These are phyloP conservation scores for Rhagoletis pomonella DNA, from an alignment of 1,140 invertebrate genomes.

Conservation along the genomic window DNA sequence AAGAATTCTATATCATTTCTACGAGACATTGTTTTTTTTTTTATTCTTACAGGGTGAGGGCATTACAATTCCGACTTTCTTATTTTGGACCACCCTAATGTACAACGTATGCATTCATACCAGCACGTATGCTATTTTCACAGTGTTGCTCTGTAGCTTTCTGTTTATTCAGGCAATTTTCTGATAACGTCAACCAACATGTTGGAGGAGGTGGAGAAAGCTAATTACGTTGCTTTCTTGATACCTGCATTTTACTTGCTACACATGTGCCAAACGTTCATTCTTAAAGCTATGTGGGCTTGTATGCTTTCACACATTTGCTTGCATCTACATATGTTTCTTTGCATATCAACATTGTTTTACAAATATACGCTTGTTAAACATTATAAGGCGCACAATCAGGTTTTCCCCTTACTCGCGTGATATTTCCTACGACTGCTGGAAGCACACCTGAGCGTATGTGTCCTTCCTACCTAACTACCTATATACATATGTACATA, in stretches of 20 bases:
- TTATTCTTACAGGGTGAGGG: background rate
- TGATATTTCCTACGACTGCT: background rate
- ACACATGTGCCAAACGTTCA: background rate
- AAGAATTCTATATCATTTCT: no score
- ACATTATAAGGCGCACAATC: conserved; percentile 39
- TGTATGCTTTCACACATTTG: no score
- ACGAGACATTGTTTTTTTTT: no score
- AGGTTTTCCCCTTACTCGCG: background rate
- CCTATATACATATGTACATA: background rate
- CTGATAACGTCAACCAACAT: conserved; percentile 3
- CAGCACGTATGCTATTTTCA: background rate
- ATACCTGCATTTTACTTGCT: background rate
- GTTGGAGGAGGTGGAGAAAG: background rate
- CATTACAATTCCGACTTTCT: no score
- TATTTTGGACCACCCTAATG: no score
- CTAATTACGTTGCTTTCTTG: conserved; percentile 1
- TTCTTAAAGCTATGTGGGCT: no score
- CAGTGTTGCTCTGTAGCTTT: background rate
- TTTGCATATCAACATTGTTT: background rate
- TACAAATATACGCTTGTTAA: conserved; percentile 36
- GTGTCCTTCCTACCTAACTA: background rate
- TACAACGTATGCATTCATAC: background rate
- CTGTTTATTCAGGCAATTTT: conserved; percentile 32
- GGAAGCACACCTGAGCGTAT: background rate
- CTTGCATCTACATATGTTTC: background rate